Evolutionary conservation across 2,888 invertebrate genomes (phyloP).

Genomic region (Hemicrepidius hirtus): DNA sequence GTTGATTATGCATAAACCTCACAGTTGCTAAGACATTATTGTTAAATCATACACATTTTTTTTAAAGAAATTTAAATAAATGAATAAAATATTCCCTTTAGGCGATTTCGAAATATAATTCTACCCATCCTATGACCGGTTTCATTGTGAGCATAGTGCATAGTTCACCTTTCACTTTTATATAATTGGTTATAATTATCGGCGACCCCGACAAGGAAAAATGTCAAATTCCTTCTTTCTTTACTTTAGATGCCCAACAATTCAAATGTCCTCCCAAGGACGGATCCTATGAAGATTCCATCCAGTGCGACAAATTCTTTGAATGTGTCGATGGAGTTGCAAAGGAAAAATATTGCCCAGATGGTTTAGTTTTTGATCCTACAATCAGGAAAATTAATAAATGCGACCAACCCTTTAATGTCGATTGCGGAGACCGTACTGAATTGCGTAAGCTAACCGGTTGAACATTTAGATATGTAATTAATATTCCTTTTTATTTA

Average conservation of each 20-base stretch:
- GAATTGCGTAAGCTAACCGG: slow-evolving; percentile 84
- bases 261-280: slow-evolving; percentile 88
- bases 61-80: slow-evolving; percentile 22
- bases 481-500: slow-evolving; percentile 45
- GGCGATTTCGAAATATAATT: slow-evolving; percentile 38
- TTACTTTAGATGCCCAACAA: slow-evolving; percentile 72
- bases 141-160: slow-evolving; percentile 23
- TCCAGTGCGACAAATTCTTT: slow-evolving; percentile 92
- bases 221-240: slow-evolving; percentile 40
- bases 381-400: slow-evolving; percentile 90
- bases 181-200: slow-evolving; percentile 41
- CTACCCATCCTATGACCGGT: slow-evolving; percentile 45
- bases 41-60: not conserved
- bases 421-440: slow-evolving; percentile 91
- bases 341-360: slow-evolving; percentile 87
- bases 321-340: slow-evolving; percentile 84
- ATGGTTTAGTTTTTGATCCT: slow-evolving; percentile 92
- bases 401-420: slow-evolving; percentile 94
- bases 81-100: slow-evolving; percentile 33
- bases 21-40: not conserved
- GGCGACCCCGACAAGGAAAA: slow-evolving; percentile 15
- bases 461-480: not conserved
- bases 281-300: slow-evolving; percentile 86
- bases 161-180: slow-evolving; percentile 52
- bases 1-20: not conserved